Evolutionary conservation across 2,113 vertebrate genomes (phyloP).

Genomic region (Leptodactylus fuscus): DNA sequence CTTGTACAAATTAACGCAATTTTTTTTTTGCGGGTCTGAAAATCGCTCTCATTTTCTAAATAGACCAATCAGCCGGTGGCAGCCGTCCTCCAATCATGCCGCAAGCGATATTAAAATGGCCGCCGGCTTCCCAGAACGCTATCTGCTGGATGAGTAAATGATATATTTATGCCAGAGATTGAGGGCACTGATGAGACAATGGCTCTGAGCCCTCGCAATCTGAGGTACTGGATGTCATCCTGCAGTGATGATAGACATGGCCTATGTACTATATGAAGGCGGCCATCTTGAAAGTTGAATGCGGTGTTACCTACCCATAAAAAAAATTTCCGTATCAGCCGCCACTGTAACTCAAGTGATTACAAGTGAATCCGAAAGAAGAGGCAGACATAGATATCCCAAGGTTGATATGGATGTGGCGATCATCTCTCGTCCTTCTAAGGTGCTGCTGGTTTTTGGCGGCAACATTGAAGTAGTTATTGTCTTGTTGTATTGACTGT

Average conservation of each 20-base stretch:
- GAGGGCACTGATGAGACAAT: neutral
- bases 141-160: neutral
- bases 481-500: too few species aligned
- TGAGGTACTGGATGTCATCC: too few species aligned
- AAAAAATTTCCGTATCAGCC: too few species aligned
- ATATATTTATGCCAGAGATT: neutral
- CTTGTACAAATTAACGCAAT: constrained; percentile 12
- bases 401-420: neutral
- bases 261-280: neutral
- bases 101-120: neutral
- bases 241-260: neutral
- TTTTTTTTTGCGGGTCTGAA: neutral
- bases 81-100: neutral
- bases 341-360: too few species aligned
- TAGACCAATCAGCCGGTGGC: neutral
- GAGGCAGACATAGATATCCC: too few species aligned
- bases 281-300: neutral
- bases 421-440: neutral
- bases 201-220: neutral
- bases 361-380: too few species aligned
- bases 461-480: neutral
- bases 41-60: constrained; percentile 26
- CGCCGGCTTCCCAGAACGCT: neutral
- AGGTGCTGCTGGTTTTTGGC: neutral
- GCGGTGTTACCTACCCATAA: neutral